Evolutionary conservation across 2,888 invertebrate genomes (phyloP), one percentile per base, ranked within the genome.

Genomic region (Drosophila fungiperda): DNA sequence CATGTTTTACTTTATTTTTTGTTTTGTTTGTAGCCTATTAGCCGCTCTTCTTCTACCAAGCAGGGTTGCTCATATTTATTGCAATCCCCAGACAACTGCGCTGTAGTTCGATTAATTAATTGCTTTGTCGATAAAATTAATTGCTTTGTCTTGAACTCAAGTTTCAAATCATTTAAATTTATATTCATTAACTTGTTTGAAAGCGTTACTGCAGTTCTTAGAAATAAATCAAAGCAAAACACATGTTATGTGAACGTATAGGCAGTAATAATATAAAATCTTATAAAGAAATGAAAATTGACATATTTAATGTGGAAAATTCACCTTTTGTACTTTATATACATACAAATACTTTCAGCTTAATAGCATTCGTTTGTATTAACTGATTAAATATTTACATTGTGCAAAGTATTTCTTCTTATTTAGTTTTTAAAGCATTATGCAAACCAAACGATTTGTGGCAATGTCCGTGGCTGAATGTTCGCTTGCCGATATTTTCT

Each of bases 41-140:
- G 48, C 61, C 42, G 57, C 57, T 7, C n/a, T 48, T 36, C 17
- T 1, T 23, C 17, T 35, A 15, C 26, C 7, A 9, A 9, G 0
- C 50, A 73, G 59, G 54, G 72, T 38, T 73, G 72, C 54, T 3
- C 1, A 11, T 23, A 32, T 9, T 9, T 49, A 58, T 68, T 36
- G 42, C 11, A 6, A 35, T 8, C 11, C 54, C 7, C 20, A 66
- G 26, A 12, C 17, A 36, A 20, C 17, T 17, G 11, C 5, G 3
- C 53, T 11, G 20, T 32, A n/a, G 1, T 38, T 32, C 11, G 33
- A 57, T 32, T 42, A 20, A 26, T 38, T 40, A 9, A 8, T 38
- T 63, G 8, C 23, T 1, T 17, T 62, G 49, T 15, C 23, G 23
- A 23, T 23, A 23, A 42, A 23, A 33, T 38, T 40, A 12, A 7